These are phyloP conservation scores for Thaumetopoea pityocampa DNA, from an alignment of 1,140 invertebrate species.

Conservation along the genomic window DNA sequence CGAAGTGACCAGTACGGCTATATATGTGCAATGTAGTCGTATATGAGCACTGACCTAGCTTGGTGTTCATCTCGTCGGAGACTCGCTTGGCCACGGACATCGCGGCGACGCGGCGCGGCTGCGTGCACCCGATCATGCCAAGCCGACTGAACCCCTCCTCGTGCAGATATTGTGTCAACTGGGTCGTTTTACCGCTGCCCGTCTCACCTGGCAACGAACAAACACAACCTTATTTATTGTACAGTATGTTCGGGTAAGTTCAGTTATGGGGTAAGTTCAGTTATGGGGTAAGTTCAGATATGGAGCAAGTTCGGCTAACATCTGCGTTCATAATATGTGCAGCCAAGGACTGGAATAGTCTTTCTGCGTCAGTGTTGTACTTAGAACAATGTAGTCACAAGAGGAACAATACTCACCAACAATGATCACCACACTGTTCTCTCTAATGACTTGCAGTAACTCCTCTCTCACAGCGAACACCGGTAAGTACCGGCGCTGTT, in stretches of 20 bases:
- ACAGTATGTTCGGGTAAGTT: no score
- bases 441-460: conserved; percentile 93
- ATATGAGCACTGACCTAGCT: conserved; percentile 84
- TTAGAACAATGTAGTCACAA: no score
- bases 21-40: no score
- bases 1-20: no score
- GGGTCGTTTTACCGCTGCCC: conserved; percentile 99
- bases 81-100: conserved; percentile 99
- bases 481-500: conserved; percentile 95
- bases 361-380: no score
- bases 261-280: no score
- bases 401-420: conserved; percentile 79
- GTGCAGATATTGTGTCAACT: conserved; percentile 98
- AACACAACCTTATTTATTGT: no score
- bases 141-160: conserved; percentile 96
- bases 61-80: conserved; percentile 96
- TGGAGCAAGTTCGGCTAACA: no score
- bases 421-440: conserved; percentile 97
- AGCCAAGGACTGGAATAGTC: no score
- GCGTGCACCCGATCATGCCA: conserved; percentile 97
- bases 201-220: conserved; percentile 94
- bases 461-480: conserved; percentile 97
- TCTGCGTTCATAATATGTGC: no score
- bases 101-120: conserved; percentile 95
- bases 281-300: no score